These are phyloP conservation scores for Chelonus insularis DNA, from an alignment of 1,140 invertebrate species.

Conservation along the genomic window DNA sequence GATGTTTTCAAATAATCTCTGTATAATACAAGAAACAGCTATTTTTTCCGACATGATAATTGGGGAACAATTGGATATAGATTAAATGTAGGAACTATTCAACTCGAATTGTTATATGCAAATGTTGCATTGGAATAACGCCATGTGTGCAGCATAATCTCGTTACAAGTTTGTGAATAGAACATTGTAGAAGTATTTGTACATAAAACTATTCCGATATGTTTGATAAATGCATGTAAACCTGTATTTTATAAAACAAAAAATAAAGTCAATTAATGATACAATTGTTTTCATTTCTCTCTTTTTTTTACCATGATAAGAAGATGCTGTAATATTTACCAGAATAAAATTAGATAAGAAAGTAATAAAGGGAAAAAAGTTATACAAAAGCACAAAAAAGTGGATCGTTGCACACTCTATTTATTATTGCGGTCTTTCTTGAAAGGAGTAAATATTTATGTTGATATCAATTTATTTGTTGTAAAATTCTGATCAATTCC, in stretches of 20 bases:
- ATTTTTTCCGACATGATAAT: slow-evolving; percentile 38
- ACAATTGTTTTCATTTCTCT: too few relatives aligned
- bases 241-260: too few relatives aligned
- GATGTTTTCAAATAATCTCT: too few relatives aligned
- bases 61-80: slow-evolving; percentile 30
- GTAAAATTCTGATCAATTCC: neutral
- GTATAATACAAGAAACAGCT: slow-evolving; percentile 40
- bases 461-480: neutral
- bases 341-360: too few relatives aligned
- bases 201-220: neutral
- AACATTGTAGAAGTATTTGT: neutral
- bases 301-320: too few relatives aligned
- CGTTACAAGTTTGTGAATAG: slow-evolving; percentile 34
- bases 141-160: slow-evolving; percentile 42
- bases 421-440: slow-evolving; percentile 32
- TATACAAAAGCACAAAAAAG: slow-evolving; percentile 23
- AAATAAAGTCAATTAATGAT: too few relatives aligned
- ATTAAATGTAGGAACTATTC: slow-evolving; percentile 53
- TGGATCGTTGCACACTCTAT: slow-evolving; percentile 34
- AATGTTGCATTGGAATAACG: slow-evolving; percentile 32
- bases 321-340: too few relatives aligned
- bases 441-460: neutral
- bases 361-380: slow-evolving; percentile 5
- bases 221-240: too few relatives aligned
- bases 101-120: slow-evolving; percentile 42